Conservation (phyloP, 2,888 invertebrate genomes). For the Temnothorax ravouxi region DNA sequence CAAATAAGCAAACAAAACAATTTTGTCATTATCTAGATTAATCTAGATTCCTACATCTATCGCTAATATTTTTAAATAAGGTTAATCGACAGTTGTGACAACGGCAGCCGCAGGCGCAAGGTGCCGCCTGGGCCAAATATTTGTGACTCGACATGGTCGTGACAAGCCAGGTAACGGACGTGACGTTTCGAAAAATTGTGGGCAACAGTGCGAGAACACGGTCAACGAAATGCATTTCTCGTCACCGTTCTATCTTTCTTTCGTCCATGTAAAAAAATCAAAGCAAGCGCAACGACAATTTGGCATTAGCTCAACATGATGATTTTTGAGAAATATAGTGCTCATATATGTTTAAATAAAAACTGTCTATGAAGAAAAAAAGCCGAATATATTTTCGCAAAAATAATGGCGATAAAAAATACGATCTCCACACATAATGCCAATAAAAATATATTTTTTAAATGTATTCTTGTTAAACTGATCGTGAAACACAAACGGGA, state of each 20-base stretch:
- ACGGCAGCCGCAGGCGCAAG: conserved; percentile 59
- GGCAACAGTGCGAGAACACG: conserved; percentile 72
- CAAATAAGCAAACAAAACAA: conserved; percentile 10
- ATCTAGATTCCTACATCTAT: conserved; percentile 2
- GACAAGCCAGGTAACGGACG: conserved; percentile 73
- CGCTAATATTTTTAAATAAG: conserved; percentile 44
- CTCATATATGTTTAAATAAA: conserved; percentile 33
- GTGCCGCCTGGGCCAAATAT: conserved; percentile 69
- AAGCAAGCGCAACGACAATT: conserved; percentile 64
- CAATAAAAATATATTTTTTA: conserved; percentile 13
- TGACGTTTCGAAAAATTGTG: conserved; percentile 77
- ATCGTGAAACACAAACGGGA: not conserved
- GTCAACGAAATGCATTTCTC: conserved; percentile 72
- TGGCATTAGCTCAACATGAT: conserved; percentile 66
- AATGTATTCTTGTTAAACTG: conserved; percentile 1
- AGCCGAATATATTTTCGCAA: not conserved
- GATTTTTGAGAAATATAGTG: conserved; percentile 60
- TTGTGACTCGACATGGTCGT: conserved; percentile 68
- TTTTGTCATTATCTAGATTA: conserved; percentile 28
- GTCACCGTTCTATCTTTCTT: conserved; percentile 56
- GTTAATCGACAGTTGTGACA: conserved; percentile 69
- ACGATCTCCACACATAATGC: not conserved
- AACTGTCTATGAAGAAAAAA: not conserved
- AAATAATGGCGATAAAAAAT: conserved; percentile 16
- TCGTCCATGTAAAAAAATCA: conserved; percentile 22